Percentiles rank a stretch among this genome's conserved stretches.
Evolutionary conservation across 1,140 invertebrate species (phyloP).

Genomic region (Drosophila nikananu): DNA sequence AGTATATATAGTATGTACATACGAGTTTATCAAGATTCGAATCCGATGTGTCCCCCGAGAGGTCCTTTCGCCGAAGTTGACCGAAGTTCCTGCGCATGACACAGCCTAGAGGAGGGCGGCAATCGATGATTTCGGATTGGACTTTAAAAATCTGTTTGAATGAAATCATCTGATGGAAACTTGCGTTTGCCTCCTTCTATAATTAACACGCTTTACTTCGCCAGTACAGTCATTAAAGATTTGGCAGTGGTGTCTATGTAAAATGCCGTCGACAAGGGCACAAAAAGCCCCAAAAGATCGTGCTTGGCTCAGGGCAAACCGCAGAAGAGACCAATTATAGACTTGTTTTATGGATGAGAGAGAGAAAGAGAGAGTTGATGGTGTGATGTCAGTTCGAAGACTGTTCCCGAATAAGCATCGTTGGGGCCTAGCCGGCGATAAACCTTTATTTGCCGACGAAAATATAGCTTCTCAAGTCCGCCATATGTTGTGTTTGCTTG

Average conservation of each 20-base stretch:
- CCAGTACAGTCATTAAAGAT: slow-evolving; percentile 10
- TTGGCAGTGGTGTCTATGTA: slow-evolving; percentile 1
- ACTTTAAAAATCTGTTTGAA: slow-evolving; percentile 1
- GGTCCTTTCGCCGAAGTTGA: neutral
- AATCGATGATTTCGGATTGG: slow-evolving; percentile 12
- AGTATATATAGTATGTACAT: neutral
- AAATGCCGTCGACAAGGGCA: slow-evolving; percentile 7
- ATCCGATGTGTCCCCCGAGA: neutral
- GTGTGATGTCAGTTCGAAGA: slow-evolving; percentile 1
- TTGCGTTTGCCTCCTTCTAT: neutral
- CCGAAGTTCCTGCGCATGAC: slow-evolving; percentile 6
- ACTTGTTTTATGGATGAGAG: slow-evolving; percentile 21
- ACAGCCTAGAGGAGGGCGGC: neutral
- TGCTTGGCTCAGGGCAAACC: slow-evolving; percentile 12
- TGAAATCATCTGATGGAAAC: slow-evolving; percentile 15
- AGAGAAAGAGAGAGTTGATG: neutral
- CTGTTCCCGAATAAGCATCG: slow-evolving; percentile 4
- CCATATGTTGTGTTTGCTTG: slow-evolving; percentile 24
- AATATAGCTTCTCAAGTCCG: slow-evolving; percentile 15
- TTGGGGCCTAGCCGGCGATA: slow-evolving; percentile 23
- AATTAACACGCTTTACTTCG: slow-evolving; percentile 6
- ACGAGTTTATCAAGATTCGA: neutral
- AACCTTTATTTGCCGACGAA: slow-evolving; percentile 6
- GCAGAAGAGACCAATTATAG: slow-evolving; percentile 1
- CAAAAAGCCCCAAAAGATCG: slow-evolving; percentile 13